Evolutionary conservation across 2,797 vertebrate genomes (phyloP).

Genomic region (Enteromius fasciolatus): DNA sequence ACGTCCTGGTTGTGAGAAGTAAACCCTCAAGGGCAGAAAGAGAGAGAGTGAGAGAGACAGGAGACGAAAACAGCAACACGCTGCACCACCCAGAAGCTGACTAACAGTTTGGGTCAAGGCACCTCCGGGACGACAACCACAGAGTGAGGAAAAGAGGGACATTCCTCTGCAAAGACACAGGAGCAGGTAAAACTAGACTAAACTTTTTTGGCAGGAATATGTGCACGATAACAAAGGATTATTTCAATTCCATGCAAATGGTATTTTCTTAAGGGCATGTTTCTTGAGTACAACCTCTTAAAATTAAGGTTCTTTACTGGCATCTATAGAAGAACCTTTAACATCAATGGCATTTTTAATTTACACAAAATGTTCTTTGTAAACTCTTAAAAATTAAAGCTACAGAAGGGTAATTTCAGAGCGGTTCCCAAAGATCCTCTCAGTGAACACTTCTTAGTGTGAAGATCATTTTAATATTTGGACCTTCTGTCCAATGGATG

Average conservation of each 20-base stretch:
- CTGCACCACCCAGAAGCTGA: constrained; percentile 51
- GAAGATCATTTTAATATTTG: background rate
- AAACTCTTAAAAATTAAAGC: background rate
- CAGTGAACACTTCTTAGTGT: background rate
- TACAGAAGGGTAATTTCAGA: background rate
- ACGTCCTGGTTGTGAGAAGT: constrained; percentile 64
- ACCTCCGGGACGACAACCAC: constrained; percentile 31
- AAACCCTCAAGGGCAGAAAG: constrained; percentile 51
- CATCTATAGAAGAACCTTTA: background rate
- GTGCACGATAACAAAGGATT: constrained; percentile 1
- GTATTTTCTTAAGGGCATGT: background rate
- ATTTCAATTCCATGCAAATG: constrained; percentile 1
- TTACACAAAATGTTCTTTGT: background rate
- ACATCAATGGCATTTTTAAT: background rate
- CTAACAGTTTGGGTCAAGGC: constrained; percentile 36
- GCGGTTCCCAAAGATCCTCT: background rate
- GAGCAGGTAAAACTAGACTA: constrained; percentile 50
- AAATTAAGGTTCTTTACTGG: background rate
- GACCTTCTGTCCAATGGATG: background rate
- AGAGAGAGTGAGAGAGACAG: constrained; percentile 43
- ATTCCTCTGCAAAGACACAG: constrained; percentile 24
- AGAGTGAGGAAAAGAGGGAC: constrained; percentile 21
- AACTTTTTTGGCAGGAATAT: background rate
- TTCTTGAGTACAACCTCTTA: background rate
- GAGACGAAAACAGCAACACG: constrained; percentile 44